Evolutionary conservation across 1,140 invertebrate genomes (phyloP).

Genomic region (Drosophila santomea): DNA sequence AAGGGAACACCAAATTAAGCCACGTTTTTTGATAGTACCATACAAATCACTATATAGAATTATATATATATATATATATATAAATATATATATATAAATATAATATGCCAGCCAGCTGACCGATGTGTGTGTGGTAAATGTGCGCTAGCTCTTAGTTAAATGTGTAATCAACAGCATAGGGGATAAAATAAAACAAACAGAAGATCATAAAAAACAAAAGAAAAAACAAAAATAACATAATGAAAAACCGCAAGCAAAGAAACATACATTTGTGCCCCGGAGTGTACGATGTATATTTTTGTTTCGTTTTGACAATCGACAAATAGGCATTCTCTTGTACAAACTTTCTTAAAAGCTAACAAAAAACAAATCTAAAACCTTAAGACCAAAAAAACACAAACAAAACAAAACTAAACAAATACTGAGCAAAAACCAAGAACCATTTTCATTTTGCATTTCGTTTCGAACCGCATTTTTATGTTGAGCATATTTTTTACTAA

Average conservation of each 20-base stretch:
- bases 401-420: slow-evolving; percentile 35
- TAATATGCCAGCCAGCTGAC: slow-evolving; percentile 24
- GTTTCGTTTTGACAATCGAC: slow-evolving; percentile 85
- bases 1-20: slow-evolving; percentile 54
- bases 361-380: slow-evolving; percentile 48
- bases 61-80: slow-evolving; percentile 31
- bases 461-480: slow-evolving; percentile 40
- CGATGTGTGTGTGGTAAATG: slow-evolving; percentile 28
- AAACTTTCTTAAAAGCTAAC: slow-evolving; percentile 65
- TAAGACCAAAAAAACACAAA: slow-evolving; percentile 57
- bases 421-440: slow-evolving; percentile 53
- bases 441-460: slow-evolving; percentile 51
- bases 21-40: slow-evolving; percentile 54
- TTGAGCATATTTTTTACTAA: slow-evolving; percentile 41
- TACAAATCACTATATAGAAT: slow-evolving; percentile 40
- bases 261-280: slow-evolving; percentile 47
- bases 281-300: slow-evolving; percentile 56
- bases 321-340: slow-evolving; percentile 85
- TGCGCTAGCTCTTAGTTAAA: slow-evolving; percentile 61
- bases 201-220: slow-evolving; percentile 27
- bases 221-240: slow-evolving; percentile 24
- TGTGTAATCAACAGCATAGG: slow-evolving; percentile 48
- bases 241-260: slow-evolving; percentile 49
- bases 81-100: slow-evolving; percentile 1
- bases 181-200: slow-evolving; percentile 36